Base-by-base conservation (phyloP, 92 coral and sea anemone species). In the Metridium senile region DNA sequence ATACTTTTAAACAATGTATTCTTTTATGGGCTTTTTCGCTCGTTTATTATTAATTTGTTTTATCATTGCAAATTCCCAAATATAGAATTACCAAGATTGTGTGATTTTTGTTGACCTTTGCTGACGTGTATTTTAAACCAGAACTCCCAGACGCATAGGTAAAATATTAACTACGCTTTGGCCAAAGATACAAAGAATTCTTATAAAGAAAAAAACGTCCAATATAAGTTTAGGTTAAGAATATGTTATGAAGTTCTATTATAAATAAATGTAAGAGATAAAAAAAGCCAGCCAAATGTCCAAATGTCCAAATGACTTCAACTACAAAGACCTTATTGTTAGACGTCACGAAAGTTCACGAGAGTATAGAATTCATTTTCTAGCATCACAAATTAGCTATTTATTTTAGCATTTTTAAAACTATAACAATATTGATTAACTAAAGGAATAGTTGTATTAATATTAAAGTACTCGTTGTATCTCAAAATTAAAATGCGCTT, bases 281-380 rank as follows among this genome's bases (percentile, higher is more conserved):
- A n/a, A n/a, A n/a, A n/a, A n/a, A n/a, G n/a, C n/a, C n/a, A n/a
- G n/a, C n/a, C n/a, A n/a, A n/a, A n/a, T n/a, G n/a, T n/a, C n/a
- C n/a, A n/a, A n/a, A n/a, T n/a, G n/a, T n/a, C n/a, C 59, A 13
- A 16, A 19, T 2, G 59, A 2, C 25, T 54, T 3, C 25, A 20
- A 30, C 59, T 51, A 78, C 83, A 78, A 78, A 78, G 83, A 27
- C 75, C 27, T 59, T 58, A 77, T 78, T 78, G 83, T 78, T 67
- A 63, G 29, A 30, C 29, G 83, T 78, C 83, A 78, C 83, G 83
- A 68, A 46, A 77, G 74, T 70, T 70, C 74, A 70, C 2, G 61
- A 49, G 47, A 59, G 58, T 57, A 58, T 13, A 70, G 13, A 70
- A 21, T 21, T 35, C 72, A 16, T 34, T 35, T 33, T n/a, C 11